Evolutionary conservation across 2,113 vertebrate genomes (phyloP).

Genomic region (Trematocara zebra): DNA sequence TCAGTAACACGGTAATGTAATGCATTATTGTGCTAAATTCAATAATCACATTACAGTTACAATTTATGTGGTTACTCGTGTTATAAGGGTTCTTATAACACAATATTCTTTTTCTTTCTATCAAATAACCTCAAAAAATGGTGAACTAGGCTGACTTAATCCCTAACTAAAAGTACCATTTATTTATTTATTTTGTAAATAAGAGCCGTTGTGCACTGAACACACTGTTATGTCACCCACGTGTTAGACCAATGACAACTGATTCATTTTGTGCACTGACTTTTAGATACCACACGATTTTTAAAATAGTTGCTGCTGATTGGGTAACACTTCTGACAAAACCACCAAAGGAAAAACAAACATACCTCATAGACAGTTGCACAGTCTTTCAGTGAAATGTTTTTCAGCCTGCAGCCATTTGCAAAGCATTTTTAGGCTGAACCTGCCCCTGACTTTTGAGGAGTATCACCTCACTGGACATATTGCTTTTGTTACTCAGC

Average conservation of each 20-base stretch:
- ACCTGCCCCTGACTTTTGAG: neutral
- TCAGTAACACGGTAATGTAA: neutral
- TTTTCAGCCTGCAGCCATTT: neutral
- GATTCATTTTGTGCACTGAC: neutral
- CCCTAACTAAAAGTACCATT: accelerated
- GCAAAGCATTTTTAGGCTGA: neutral
- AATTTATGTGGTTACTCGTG: neutral
- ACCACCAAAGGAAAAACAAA: neutral
- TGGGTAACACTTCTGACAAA: neutral
- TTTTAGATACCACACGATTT: neutral
- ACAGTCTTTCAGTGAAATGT: neutral
- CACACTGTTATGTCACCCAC: neutral
- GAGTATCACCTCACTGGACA: neutral
- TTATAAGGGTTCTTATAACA: neutral
- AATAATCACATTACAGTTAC: neutral
- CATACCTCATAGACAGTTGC: neutral
- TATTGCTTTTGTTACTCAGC: neutral
- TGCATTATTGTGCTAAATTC: neutral
- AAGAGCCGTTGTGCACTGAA: neutral
- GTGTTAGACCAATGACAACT: neutral
- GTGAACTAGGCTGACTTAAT: neutral
- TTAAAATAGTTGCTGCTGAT: neutral
- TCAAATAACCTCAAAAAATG: neutral
- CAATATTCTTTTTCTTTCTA: neutral
- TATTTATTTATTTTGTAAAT: neutral